Evolutionary conservation across 2,888 invertebrate genomes (phyloP).

Genomic region (Athripsodes cinereus): DNA sequence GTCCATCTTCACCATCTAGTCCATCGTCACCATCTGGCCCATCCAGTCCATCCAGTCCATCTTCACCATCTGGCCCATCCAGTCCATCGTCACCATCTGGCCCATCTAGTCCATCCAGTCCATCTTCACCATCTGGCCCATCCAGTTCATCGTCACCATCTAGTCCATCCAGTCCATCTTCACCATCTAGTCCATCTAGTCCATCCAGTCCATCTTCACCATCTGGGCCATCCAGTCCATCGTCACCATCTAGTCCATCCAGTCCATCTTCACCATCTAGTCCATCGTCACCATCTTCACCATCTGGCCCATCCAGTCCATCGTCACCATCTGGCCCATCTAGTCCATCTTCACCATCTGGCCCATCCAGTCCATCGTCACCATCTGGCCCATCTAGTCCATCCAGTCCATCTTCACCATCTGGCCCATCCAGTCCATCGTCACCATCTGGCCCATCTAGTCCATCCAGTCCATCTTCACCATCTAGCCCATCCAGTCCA

Average conservation of each 20-base stretch:
- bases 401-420: too few species aligned
- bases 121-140: not conserved
- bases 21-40: not conserved
- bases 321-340: not conserved
- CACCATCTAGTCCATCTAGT: not conserved
- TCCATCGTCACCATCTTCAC: not conserved
- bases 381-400: not conserved
- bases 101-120: not conserved
- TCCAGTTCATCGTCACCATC: not conserved
- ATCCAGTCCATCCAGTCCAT: too few species aligned
- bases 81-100: not conserved
- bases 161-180: not conserved
- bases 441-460: not conserved
- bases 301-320: not conserved
- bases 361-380: not conserved
- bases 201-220: too few species aligned
- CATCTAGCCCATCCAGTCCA: not conserved
- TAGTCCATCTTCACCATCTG: not conserved
- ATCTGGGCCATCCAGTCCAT: not conserved
- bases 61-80: not conserved
- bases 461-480: too few species aligned
- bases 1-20: not conserved
- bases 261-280: not conserved
- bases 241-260: not conserved
- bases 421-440: not conserved